A percentile compares a stretch with the other conserved stretches of the same genome.
phyloP scores from a whole-genome alignment of 2,113 vertebrate genomes.

The Leucoraja erinaceus region DNA sequence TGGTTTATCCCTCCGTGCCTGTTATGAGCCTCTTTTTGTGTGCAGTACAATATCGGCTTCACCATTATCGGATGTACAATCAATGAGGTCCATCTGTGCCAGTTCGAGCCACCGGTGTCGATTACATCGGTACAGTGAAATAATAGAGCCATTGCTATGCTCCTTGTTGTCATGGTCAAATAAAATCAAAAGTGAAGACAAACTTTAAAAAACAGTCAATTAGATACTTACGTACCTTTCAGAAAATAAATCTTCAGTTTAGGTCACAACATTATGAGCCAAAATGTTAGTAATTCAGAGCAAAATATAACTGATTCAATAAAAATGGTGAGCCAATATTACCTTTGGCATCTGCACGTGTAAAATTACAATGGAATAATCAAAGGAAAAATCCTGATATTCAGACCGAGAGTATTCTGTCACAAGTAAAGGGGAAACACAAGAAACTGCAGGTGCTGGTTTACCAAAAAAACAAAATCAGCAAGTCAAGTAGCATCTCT shows the following conservation, averaged over 20 bases:
- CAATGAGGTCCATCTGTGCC: not conserved
- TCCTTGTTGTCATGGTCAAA: conserved; percentile 56
- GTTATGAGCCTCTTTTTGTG: conserved; percentile 3
- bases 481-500: too few relatives aligned
- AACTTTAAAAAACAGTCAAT: too few relatives aligned
- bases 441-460: too few relatives aligned
- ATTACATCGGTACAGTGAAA: conserved; percentile 39
- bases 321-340: not conserved
- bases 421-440: not conserved
- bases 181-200: conserved; percentile 50
- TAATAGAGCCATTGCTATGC: conserved; percentile 38
- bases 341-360: not conserved
- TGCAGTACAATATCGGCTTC: conserved; percentile 1
- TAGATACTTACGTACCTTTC: too few relatives aligned
- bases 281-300: not conserved
- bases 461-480: too few relatives aligned
- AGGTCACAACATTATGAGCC: not conserved
- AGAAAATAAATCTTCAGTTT: not conserved
- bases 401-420: not conserved
- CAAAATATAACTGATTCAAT: not conserved
- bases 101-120: conserved; percentile 38
- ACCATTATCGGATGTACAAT: conserved; percentile 37
- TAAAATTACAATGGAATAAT: not conserved
- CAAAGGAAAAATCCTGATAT: not conserved
- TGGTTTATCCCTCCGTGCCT: not conserved